Evolutionary conservation across 2,888 invertebrate species (phyloP), one percentile per base, ranked within the genome.

Genomic region (Imbricaverruca yamaguchii): DNA sequence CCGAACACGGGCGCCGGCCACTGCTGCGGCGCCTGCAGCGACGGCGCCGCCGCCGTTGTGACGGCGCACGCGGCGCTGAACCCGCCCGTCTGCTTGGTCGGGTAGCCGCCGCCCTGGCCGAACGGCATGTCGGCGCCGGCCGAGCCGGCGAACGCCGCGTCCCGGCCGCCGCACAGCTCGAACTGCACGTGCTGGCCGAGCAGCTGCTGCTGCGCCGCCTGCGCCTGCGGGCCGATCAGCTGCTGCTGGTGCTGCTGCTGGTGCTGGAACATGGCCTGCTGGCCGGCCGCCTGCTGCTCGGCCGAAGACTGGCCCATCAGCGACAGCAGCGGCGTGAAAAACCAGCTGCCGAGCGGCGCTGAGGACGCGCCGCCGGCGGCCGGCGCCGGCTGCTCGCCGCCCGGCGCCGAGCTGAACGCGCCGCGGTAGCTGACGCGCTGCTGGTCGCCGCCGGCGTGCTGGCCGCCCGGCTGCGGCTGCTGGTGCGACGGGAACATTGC

Each of bases 331-430:
- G 90, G 90, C 53, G 91, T 92, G 83, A 94, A 89, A 85, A 92
- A 91, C 93, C 92, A 94, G 87, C 90, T 93, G 85, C 89, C 91
- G 85, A 91, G 89, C 84, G 88, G 90, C 83, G 87, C 89, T 0
- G 91, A 87, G 82, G 89, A 88, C 84, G 91, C 90, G 84, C 91
- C 89, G 88, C 89, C 90, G 87, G 83, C 81, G 87, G 87, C 83
- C 82, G 88, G 85, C 79, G 87, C 86, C 87, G 86, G 89, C 82
- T 81, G 69, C 61, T 80, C 78, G 21, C 81, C 83, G 69, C 85
- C 84, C 80, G 89, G 88, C 85, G 92, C 91, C 82, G 93, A 91
- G 84, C 93, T 92, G 87, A 93, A 93, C 83, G 92, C 91, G 83
- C 91, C 92, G 84, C 92, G 90, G 89, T 92, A 92, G 83, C 87